Conservation (phyloP, 2,797 vertebrate genomes). For the Sebastes dallii region DNA sequence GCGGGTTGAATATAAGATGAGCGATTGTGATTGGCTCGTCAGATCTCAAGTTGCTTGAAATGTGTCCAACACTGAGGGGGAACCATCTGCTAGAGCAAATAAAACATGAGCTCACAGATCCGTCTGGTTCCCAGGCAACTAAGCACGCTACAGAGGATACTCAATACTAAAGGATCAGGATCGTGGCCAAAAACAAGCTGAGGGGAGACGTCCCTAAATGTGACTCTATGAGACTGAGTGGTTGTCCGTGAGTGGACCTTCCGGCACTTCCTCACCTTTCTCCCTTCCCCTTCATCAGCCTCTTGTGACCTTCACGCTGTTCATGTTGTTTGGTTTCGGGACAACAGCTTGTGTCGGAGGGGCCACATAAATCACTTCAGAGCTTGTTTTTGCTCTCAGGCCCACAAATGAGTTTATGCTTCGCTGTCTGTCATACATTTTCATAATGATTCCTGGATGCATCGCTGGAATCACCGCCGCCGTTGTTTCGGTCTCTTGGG, state of each 20-base stretch:
- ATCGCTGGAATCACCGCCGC: constrained; percentile 11
- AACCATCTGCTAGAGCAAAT: too few species aligned
- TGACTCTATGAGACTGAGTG: background rate
- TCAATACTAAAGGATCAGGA: too few species aligned
- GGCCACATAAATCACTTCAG: constrained; percentile 43
- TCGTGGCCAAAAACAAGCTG: background rate
- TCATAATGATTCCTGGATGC: constrained; percentile 43
- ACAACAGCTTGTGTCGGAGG: constrained; percentile 17
- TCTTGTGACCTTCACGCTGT: constrained; percentile 12
- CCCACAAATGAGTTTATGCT: constrained; percentile 44
- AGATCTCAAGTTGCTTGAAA: too few species aligned
- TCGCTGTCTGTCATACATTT: constrained; percentile 48
- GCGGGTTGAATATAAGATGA: too few species aligned
- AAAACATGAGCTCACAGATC: background rate
- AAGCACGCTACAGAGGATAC: background rate
- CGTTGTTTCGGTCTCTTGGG: constrained; percentile 7
- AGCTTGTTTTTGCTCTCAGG: constrained; percentile 21
- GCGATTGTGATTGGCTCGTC: too few species aligned
- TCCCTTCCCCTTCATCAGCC: background rate
- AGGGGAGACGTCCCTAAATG: background rate
- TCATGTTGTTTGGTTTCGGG: background rate
- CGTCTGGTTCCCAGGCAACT: background rate
- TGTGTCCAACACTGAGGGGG: background rate
- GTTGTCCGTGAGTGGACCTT: background rate
- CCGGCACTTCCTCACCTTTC: background rate